These are phyloP conservation scores for Leptinotarsa texana DNA, from an alignment of 1,140 invertebrate genomes.

Conservation along the genomic window DNA sequence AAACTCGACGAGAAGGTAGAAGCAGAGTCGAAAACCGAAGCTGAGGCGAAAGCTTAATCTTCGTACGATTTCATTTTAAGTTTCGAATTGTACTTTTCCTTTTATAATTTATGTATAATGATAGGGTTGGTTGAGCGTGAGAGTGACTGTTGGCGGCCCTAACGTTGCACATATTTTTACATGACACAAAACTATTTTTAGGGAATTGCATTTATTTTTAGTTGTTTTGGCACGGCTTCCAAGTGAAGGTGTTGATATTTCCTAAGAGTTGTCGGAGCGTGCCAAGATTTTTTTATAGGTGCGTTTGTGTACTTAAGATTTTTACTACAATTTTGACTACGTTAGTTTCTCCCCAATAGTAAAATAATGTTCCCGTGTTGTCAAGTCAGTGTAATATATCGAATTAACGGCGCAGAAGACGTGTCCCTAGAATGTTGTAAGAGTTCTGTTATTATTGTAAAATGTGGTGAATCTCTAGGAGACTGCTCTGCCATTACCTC, in stretches of 20 bases:
- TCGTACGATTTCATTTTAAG: conserved; percentile 28
- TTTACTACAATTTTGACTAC: conserved; percentile 34
- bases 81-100: conserved; percentile 32
- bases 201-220: conserved; percentile 52
- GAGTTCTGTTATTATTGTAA: conserved; percentile 43
- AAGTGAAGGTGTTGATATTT: conserved; percentile 39
- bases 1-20: conserved; percentile 65
- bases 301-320: conserved; percentile 50
- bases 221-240: conserved; percentile 36
- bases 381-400: conserved; percentile 40
- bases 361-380: conserved; percentile 37
- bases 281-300: conserved; percentile 43
- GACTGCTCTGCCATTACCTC: conserved; percentile 52
- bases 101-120: conserved; percentile 40
- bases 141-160: conserved; percentile 37
- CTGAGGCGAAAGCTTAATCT: conserved; percentile 68
- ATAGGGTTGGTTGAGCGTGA: conserved; percentile 40
- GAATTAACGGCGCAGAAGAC: conserved; percentile 27
- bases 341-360: conserved; percentile 29
- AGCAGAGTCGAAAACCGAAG: conserved; percentile 62
- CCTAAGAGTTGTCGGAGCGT: conserved; percentile 30
- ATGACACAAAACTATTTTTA: conserved; percentile 43
- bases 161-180: conserved; percentile 41
- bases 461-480: conserved; percentile 50
- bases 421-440: conserved; percentile 43